Conservation (phyloP, 2,113 vertebrate genomes). For the Potamarius usumacintae region DNA sequence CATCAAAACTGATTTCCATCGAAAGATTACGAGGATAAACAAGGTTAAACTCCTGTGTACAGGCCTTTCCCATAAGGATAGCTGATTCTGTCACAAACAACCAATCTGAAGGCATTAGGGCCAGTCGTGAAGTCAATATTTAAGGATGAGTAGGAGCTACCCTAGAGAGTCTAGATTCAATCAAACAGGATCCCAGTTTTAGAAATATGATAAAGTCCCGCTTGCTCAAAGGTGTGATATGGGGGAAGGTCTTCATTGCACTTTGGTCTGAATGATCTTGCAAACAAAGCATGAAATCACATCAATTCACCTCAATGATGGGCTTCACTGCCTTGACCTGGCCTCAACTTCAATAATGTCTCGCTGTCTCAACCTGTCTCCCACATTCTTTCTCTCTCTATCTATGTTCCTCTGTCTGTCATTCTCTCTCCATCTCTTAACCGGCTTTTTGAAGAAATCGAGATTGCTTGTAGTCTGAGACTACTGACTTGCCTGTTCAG, state of each 20-base stretch:
- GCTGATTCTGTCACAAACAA: slow-evolving; percentile 68
- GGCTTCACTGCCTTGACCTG: slow-evolving; percentile 81
- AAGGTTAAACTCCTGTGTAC: slow-evolving; percentile 62
- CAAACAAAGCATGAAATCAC: slow-evolving; percentile 75
- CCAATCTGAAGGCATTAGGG: slow-evolving; percentile 71
- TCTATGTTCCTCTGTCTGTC: slow-evolving; percentile 61
- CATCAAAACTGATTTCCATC: slow-evolving; percentile 57
- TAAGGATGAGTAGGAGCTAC: slow-evolving; percentile 64
- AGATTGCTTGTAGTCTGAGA: slow-evolving; percentile 52
- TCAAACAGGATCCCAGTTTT: slow-evolving; percentile 73
- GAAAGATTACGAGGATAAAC: slow-evolving; percentile 50
- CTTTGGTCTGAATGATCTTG: slow-evolving; percentile 79
- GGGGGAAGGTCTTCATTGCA: slow-evolving; percentile 79
- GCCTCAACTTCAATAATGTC: slow-evolving; percentile 77
- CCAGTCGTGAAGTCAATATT: slow-evolving; percentile 65
- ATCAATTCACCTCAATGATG: slow-evolving; percentile 75
- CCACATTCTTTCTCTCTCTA: slow-evolving; percentile 62
- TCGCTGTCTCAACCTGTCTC: slow-evolving; percentile 49
- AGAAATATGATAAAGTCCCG: slow-evolving; percentile 78
- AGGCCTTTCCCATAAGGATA: slow-evolving; percentile 57
- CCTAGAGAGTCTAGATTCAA: slow-evolving; percentile 75
- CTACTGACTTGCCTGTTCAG: slow-evolving; percentile 49
- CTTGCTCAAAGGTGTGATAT: slow-evolving; percentile 76
- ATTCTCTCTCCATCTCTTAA: slow-evolving; percentile 51
- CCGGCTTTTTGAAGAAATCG: slow-evolving; percentile 51